Base-by-base conservation (phyloP, 2,797 vertebrate genomes). In the Hybognathus amarus region DNA sequence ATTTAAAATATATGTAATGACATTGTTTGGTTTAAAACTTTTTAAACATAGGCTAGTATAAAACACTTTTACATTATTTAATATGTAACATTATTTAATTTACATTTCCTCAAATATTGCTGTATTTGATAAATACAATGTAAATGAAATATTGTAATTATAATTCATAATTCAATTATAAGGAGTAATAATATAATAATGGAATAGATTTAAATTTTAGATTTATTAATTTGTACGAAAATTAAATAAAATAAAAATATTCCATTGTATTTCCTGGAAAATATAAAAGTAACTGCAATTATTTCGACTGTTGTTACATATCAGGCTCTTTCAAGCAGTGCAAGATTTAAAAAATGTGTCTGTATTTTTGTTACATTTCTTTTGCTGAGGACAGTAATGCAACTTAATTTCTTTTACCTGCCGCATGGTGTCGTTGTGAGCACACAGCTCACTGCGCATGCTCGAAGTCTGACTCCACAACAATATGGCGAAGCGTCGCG, bases 401-500 rank as follows among this genome's bases (percentile, higher is more conserved):
- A 6, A 27, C 13, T 61, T 6, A 2, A 61, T 27, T 73, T 68
- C 30, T 22, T 9, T 10, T 6, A 3, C 12, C 64, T 11, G 7
- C 66, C 69, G 20, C 80, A 1, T 2, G 80, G 54, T 22, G 80
- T 42, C 36, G 47, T 13, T 20, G 30, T 50, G 56, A 12, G 61
- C 63, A 52, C 54, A 3, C 6, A 27, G 11, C 4, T 36, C 38
- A 78, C 27, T 54, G 80, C 85, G 89, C 89, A 88, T 87, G 90
- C 89, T 87, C 88, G 47, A 9, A 50, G 47, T 66, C 74, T 13
- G 52, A 71, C 74, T 75, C 22, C 36, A 20, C 56, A 79, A 87
- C 88, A 90, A 91, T 71, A 91, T 91, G 91, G 91, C 91, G 91
- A 82, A 82, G 79, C 74, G 85, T 78, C 82, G 67, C 54, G 88